These are phyloP conservation scores for Kryptolebias ocellatus DNA, from an alignment of 2,797 vertebrate genomes.

Conservation along the genomic window DNA sequence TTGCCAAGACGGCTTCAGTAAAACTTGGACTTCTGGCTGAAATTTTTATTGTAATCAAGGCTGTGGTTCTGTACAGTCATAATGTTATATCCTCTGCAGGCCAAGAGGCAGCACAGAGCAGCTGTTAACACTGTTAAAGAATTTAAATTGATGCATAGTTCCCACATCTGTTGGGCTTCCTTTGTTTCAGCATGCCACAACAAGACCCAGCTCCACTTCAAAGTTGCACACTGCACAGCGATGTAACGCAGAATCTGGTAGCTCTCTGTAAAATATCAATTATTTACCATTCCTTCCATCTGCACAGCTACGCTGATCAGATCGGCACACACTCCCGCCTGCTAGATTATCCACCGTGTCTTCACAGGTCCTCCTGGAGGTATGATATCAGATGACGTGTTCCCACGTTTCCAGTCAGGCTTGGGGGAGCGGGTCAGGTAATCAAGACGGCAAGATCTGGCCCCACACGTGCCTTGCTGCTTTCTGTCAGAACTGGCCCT, in stretches of 20 bases:
- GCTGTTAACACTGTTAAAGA: conserved; percentile 60
- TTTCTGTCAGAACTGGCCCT: conserved; percentile 49
- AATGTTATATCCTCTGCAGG: conserved; percentile 42
- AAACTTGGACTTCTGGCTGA: conserved; percentile 39
- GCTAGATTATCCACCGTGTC: conserved; percentile 48
- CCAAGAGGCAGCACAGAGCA: conserved; percentile 50
- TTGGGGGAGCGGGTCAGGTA: conserved; percentile 36
- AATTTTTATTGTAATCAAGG: conserved; percentile 36
- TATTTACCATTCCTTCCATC: conserved; percentile 19
- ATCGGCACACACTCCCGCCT: conserved; percentile 17
- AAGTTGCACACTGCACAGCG: conserved; percentile 12
- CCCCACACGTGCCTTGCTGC: conserved; percentile 49
- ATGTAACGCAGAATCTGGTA: background rate
- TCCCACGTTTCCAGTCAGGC: conserved; percentile 69
- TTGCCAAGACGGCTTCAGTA: conserved; percentile 47
- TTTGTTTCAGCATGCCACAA: conserved; percentile 52
- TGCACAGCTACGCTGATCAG: conserved; percentile 25
- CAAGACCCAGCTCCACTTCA: conserved; percentile 20
- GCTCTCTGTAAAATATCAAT: conserved; percentile 22
- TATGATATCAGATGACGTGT: conserved; percentile 69
- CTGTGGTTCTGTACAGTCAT: conserved; percentile 32
- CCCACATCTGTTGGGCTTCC: conserved; percentile 35
- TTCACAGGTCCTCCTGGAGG: conserved; percentile 57
- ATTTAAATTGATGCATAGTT: conserved; percentile 62
- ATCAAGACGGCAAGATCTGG: conserved; percentile 16